These are phyloP conservation scores for Epinotia brunnichana DNA, from an alignment of 2,888 invertebrate species.

Conservation along the genomic window DNA sequence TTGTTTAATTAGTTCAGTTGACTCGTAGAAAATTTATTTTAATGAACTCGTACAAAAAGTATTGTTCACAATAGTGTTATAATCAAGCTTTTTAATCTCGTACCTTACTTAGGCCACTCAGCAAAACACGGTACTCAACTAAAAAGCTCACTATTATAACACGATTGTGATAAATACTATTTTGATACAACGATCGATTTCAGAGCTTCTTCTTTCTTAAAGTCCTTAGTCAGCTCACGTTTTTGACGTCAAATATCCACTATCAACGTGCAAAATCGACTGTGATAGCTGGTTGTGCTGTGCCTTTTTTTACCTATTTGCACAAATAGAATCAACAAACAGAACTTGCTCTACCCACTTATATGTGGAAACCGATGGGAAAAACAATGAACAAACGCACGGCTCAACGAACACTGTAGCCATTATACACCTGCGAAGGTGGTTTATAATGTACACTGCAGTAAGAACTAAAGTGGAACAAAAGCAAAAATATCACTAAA, in stretches of 20 bases:
- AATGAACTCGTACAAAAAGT: no score
- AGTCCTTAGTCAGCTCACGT: not conserved
- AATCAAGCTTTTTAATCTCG: no score
- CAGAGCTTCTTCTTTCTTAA: no score
- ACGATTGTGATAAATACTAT: no score
- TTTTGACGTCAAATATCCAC: no score
- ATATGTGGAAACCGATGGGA: not conserved
- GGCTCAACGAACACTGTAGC: not conserved
- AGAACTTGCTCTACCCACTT: not conserved
- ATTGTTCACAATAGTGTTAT: no score
- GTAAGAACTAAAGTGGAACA: slow-evolving; percentile 16
- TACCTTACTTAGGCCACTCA: no score
- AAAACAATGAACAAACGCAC: slow-evolving; percentile 2
- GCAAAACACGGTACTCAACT: no score
- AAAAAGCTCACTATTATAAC: no score
- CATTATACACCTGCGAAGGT: not conserved
- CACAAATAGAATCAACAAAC: not conserved
- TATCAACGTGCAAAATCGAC: no score
- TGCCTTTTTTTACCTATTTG: not conserved
- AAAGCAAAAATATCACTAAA: slow-evolving; percentile 35
- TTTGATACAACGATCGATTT: not conserved
- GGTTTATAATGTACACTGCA: slow-evolving; percentile 29
- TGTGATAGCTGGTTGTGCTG: not conserved
- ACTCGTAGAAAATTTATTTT: no score
- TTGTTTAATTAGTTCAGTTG: no score